Evolutionary conservation across 2,113 vertebrate species (phyloP), one percentile per base, ranked within the genome.

Genomic region (Carassius auratus): DNA sequence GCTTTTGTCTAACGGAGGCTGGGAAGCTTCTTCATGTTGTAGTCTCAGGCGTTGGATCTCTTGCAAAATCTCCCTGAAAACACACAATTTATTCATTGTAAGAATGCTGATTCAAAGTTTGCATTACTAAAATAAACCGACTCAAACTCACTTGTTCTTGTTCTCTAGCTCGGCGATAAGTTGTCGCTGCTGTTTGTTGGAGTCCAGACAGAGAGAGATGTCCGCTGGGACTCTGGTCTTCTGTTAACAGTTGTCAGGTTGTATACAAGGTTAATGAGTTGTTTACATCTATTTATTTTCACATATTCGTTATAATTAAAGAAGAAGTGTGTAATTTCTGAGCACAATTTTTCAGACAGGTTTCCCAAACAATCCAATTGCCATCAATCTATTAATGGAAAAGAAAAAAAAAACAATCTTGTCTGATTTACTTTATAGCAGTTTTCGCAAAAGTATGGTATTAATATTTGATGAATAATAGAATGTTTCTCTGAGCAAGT

Each of bases 111-210:
- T 21, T 36, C 17, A 82, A 36, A 59, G 50, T 57, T 5, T 69
- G 10, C 62, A 55, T n/a, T 6, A 3, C 23, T 2, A 64, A 14
- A 26, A 23, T 15, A 80, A 80, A 77, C 13, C 17, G n/a, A 38
- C 91, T 91, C 42, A 15, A 13, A 76, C 91, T 91, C 91, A 99
- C 98, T 97, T 96, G 95, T 99, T 99, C 93, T 99, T 99, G 91
- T 96, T 98, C 92, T 99, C 98, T 0, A 99, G 96, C 93, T 99
- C 98, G 12, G 98, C 98, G 45, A 99, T 99, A 91, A 99, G 96
- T 92, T 99, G 98, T 90, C 97, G 94, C 89, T 99, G 98, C 64
- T 99, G 97, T 90, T 98, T 99, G 92, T 99, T 99, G 89, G 96
- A 95, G 88, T 99, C 98, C 50, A 99, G 96, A 93, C 96, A 97